These are phyloP conservation scores for Cricetomys ansorgei DNA, from an alignment of 2,113 vertebrate genomes.

Conservation along the genomic window DNA sequence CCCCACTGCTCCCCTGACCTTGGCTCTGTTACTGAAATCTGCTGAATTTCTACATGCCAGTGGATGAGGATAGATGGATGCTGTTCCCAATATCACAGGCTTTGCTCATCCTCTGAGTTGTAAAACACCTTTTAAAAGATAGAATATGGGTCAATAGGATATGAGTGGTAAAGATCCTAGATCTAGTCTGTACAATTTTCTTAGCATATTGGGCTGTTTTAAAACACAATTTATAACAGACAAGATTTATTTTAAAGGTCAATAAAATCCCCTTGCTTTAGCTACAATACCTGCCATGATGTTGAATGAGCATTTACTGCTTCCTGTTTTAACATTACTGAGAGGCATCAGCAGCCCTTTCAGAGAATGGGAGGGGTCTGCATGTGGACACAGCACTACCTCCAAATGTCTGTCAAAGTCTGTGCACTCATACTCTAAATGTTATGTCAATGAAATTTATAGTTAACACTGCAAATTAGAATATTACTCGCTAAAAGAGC, in stretches of 20 bases:
- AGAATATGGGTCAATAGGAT: background rate
- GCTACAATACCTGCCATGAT: background rate
- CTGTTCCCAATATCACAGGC: background rate
- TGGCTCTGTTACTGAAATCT: slow-evolving; percentile 28
- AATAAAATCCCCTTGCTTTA: background rate
- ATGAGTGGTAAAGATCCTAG: background rate
- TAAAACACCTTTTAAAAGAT: slow-evolving; percentile 19
- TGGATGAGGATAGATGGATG: slow-evolving; percentile 5
- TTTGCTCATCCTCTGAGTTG: background rate
- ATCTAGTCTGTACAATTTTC: background rate
- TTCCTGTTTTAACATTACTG: slow-evolving; percentile 24
- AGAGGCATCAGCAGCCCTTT: background rate
- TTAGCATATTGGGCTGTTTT: background rate
- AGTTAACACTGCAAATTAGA: background rate
- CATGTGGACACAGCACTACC: background rate
- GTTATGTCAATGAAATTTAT: background rate
- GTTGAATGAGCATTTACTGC: background rate
- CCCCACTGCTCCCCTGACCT: slow-evolving; percentile 36
- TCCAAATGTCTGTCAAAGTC: background rate
- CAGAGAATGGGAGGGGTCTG: background rate
- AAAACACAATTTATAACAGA: background rate
- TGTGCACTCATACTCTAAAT: background rate
- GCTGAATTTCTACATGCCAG: slow-evolving; percentile 32
- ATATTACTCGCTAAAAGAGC: slow-evolving; percentile 2
- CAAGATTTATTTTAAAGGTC: slow-evolving; percentile 34